Conservation (phyloP, 2,888 invertebrate species). For the Candidula unifasciata region DNA sequence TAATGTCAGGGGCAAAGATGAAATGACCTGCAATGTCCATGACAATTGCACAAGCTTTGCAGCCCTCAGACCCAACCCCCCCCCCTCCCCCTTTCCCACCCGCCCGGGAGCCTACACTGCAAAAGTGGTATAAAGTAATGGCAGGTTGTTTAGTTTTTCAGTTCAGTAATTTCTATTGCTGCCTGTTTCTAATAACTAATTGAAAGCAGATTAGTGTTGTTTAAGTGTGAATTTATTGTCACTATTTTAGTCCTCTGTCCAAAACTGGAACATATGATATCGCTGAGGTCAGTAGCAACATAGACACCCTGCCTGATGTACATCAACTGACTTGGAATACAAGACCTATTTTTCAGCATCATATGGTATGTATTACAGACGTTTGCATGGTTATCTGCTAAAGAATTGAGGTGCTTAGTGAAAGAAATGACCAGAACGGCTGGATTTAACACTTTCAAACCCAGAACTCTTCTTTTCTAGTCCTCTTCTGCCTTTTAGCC, state of each 20-base stretch:
- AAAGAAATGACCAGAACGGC: not conserved
- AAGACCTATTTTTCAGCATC: conserved; percentile 51
- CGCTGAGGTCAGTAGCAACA: not conserved
- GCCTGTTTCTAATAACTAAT: not conserved
- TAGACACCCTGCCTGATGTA: conserved; percentile 31
- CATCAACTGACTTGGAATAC: conserved; percentile 50
- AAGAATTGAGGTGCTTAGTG: not conserved
- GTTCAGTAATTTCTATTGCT: too few species aligned
- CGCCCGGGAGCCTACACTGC: too few species aligned
- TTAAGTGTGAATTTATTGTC: not conserved
- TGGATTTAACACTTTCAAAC: too few species aligned
- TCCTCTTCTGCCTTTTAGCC: too few species aligned
- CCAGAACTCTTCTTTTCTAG: too few species aligned
- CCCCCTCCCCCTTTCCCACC: too few species aligned
- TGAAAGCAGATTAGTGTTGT: not conserved
- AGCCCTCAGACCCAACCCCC: too few species aligned
- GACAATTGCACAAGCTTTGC: too few species aligned
- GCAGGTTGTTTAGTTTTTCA: too few species aligned
- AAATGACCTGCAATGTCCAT: too few species aligned
- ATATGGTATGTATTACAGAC: conserved; percentile 41
- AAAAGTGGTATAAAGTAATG: too few species aligned
- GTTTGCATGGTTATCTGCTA: not conserved
- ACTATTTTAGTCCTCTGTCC: conserved; percentile 25
- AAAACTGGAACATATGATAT: conserved; percentile 24
- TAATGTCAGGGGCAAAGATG: too few species aligned